Percentiles rank a stretch among this genome's conserved stretches.
Evolutionary conservation across 2,113 vertebrate species (phyloP).

Genomic region (Rhombomys opimus): DNA sequence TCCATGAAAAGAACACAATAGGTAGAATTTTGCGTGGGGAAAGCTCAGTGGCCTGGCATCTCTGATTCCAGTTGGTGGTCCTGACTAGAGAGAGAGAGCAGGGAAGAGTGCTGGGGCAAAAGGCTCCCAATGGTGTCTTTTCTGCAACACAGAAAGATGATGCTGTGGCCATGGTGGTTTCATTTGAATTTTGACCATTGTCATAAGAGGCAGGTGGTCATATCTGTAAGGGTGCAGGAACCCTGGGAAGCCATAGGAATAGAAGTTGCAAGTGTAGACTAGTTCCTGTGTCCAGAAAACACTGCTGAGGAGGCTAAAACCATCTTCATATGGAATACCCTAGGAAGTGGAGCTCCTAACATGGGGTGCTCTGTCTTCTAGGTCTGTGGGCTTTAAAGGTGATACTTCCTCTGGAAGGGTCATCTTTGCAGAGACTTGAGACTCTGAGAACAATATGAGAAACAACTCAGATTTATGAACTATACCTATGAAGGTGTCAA

Average conservation of each 20-base stretch:
- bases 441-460: neutral
- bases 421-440: neutral
- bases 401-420: neutral
- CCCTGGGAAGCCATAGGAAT: neutral
- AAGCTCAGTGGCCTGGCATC: neutral
- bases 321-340: neutral
- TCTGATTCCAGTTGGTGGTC: neutral
- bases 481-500: neutral
- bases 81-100: neutral
- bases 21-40: neutral
- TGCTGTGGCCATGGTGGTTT: no score
- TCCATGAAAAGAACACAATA: neutral
- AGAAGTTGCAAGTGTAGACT: neutral
- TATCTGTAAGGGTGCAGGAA: neutral
- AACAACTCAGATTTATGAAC: neutral
- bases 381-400: neutral
- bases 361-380: neutral
- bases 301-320: no score
- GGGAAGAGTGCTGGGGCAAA: neutral
- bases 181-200: neutral
- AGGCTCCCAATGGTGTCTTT: neutral
- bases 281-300: neutral
- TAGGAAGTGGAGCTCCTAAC: no score
- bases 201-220: neutral
- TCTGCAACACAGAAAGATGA: neutral